Base-by-base conservation (phyloP, 2,888 invertebrate genomes). In the Dynastes tityus region DNA sequence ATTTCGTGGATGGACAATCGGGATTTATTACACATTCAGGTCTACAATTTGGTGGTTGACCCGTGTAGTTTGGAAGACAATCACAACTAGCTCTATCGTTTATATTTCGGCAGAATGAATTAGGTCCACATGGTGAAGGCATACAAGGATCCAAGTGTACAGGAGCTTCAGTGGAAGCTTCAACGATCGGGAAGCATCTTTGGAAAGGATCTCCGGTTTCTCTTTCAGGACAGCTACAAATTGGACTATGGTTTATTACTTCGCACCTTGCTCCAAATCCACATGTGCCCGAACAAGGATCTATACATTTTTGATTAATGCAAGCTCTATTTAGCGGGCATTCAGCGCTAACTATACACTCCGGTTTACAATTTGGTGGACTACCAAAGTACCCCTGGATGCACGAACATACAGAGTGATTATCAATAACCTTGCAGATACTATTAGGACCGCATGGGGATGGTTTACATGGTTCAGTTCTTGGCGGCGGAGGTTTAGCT, bases 21-120 rank as follows among this genome's bases (percentile, higher is more conserved):
- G 95, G 93, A 87, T 95, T 96, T 75, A 95, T 94, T 6, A 95
- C 91, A 88, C 95, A 95, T 88, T 95, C 95, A 27, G 96, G 96
- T 83, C 95, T 91, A 85, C 96, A 96, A 83, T 94, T 94, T 37
- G 96, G 95, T 80, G 96, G 95, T 73, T 92, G 91, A 51, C 96
- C 96, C 67, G 95, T 90, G 85, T 95, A 96, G 82, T 92, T 92
- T 75, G 92, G 92, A n/a, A 93, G 88, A 86, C 97, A 97, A 81
- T 93, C 92, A 85, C 96, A 97, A 22, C 94, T 92, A 64, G 95
- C 92, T 84, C 91, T 91, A 65, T 91, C 92, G 77, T 94, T 93
- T 76, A 91, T 89, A 80, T 91, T 91, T 82, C 92, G 89, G 85
- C 96, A 96, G 81, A 93, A 89, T 2, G 96, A 91, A 87, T 96